Evolutionary conservation across 2,888 invertebrate species (phyloP), one percentile per base, ranked within the genome.

Genomic region (Oscheius sp.): DNA sequence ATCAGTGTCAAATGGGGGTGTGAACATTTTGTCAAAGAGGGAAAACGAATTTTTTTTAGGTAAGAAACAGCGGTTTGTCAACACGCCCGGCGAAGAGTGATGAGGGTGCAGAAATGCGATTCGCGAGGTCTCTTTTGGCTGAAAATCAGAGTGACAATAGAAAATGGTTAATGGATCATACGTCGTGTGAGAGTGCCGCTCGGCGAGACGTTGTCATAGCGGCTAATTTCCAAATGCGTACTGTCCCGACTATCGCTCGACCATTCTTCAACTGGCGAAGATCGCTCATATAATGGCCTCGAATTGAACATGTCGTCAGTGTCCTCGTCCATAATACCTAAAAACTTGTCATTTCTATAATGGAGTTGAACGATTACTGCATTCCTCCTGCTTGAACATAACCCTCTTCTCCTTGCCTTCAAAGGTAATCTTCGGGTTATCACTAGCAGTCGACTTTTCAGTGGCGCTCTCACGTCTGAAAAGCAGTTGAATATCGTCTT

Each of bases 121-220:
- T 33, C 13, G 70, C 13, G 29, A 55, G 58, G 10, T 68, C 55
- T 37, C 55, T 53, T 68, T 35, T 53, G 53, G 33, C 68, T 68
- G 55, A 37, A 70, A 57, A 13, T 3, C 11, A 70, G n/a, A n/a
- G 29, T 33, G 29, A 60, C 32, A 32, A 35, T 59, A 9, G 37
- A 42, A 32, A 21, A 10, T 33, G n/a, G n/a, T 9, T 1, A 13
- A 13, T 65, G 42, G 42, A 42, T 11, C 33, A 2, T 33, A 68
- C 74, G 7, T 47, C 75, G 21, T 7, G 51, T 75, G 5, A 75
- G 63, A 32, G 75, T 81, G 35, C 81, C 81, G 57, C 79, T 82
- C n/a, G 82, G 80, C 13, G 85, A 80, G n/a, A 86, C 86, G 70
- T 86, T 86, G 74, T 86, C 86, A 76, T 86, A 86, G 42, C 86